A percentile compares a stretch with the other conserved stretches of the same genome.
phyloP scores from a whole-genome alignment of 2,113 vertebrate genomes.

The Phalacrocorax pelagicus region DNA sequence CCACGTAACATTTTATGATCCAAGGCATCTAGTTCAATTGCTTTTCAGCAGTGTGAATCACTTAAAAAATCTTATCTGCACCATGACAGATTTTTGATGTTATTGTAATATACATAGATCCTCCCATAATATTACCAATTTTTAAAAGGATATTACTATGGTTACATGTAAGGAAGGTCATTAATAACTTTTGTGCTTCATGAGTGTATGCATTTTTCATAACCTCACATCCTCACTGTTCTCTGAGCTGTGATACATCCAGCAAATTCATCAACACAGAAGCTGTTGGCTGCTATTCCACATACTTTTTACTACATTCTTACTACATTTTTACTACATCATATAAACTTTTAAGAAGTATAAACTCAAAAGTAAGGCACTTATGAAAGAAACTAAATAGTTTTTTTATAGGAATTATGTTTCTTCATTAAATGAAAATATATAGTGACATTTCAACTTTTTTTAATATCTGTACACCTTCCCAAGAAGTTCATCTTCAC shows the following conservation, averaged over 20 bases:
- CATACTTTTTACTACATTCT: neutral
- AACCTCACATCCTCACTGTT: neutral
- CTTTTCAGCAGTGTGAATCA: neutral
- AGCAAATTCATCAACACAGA: neutral
- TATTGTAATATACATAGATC: neutral
- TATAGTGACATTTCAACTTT: constrained; percentile 13
- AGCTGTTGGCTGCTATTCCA: neutral
- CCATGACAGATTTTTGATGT: neutral
- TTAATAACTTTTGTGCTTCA: neutral
- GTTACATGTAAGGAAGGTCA: neutral
- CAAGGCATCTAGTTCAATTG: neutral
- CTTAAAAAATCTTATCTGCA: neutral
- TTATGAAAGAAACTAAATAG: neutral
- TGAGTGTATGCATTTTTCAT: neutral
- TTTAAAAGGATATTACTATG: neutral
- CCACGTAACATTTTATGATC: neutral
- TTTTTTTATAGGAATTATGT: neutral
- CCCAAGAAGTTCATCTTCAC: neutral
- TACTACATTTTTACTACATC: constrained; percentile 9
- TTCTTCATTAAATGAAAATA: constrained; percentile 17
- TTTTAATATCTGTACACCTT: neutral
- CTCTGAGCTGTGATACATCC: neutral
- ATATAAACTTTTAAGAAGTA: constrained; percentile 3
- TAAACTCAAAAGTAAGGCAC: neutral
- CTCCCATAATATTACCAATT: neutral